Base-by-base conservation (phyloP, 2,888 invertebrate species). In the Yponomeuta sedellus region DNA sequence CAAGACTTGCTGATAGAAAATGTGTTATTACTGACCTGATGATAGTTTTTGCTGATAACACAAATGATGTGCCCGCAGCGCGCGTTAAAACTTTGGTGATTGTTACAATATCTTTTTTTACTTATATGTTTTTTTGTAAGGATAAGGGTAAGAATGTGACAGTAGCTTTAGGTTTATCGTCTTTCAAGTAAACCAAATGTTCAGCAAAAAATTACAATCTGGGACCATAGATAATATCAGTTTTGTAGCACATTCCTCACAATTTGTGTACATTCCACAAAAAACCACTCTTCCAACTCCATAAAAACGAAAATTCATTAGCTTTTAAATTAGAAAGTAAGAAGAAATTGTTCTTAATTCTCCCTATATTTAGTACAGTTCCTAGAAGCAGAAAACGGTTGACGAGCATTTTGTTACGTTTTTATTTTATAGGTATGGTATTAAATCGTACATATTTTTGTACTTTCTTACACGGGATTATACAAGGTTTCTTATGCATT, bases 401-500 rank as follows among this genome's bases (percentile, higher is more conserved):
- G 16, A 16, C 44, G 44, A 16, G 44, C 16, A 52, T 52, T 52
- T 52, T 52, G 12, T 52, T 52, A 52, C 16, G 44, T 12, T 16
- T 52, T 8, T 16, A 52, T 52, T 16, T 52, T 52, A 12, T 52
- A 16, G 16, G 16, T 52, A 16, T 16, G 16, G 12, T 52, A 16
- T 16, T 12, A 52, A 52, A 52, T 52, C 44, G 44, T 52, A 67
- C 70, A 77, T 75, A 74, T 72, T 71, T 75, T 74, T 72, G 70
- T 74, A 72, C 75, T 71, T 71, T 70, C 73, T 70, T 73, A 34
- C 70, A 73, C 70, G 68, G 52, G 65, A 69, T 75, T 69, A 71
- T 75, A 68, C 66, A 52, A 70, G 76, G 78, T 82, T 82, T 82
- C 81, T 81, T 81, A 34, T 65, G 28, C 20, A 40, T 62, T 68